Conservation (phyloP, 2,888 invertebrate genomes). For the Colostygia pectinataria region DNA sequence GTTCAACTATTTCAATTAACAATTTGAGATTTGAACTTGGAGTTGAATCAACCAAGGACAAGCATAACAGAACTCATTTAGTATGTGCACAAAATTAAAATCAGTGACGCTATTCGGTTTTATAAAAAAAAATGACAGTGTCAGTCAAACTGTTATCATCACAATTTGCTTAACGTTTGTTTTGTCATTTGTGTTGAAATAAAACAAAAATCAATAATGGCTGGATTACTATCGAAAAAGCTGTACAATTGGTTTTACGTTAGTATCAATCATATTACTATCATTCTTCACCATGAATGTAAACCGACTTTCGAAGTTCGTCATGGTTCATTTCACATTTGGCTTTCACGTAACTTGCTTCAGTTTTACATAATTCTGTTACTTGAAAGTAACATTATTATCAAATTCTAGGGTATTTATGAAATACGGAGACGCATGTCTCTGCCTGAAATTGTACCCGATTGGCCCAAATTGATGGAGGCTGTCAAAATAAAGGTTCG, state of each 20-base stretch:
- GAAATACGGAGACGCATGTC: slow-evolving; percentile 87
- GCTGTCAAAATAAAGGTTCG: slow-evolving; percentile 87
- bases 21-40: slow-evolving; percentile 23
- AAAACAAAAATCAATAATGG: slow-evolving; percentile 43
- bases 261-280: slow-evolving; percentile 41
- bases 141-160: slow-evolving; percentile 19
- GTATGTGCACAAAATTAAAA: slow-evolving; percentile 13
- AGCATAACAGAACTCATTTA: slow-evolving; percentile 30
- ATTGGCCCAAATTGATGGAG: slow-evolving; percentile 89
- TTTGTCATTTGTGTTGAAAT: slow-evolving; percentile 4
- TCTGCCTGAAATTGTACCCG: slow-evolving; percentile 88
- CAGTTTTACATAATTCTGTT: slow-evolving; percentile 35
- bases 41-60: slow-evolving; percentile 32
- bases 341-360: slow-evolving; percentile 44
- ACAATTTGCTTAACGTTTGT: slow-evolving; percentile 13
- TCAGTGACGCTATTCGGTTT: slow-evolving; percentile 8
- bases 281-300: slow-evolving; percentile 26
- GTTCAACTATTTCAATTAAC: slow-evolving; percentile 21
- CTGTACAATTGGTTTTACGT: slow-evolving; percentile 51
- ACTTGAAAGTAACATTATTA: slow-evolving; percentile 58
- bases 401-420: slow-evolving; percentile 86
- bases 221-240: slow-evolving; percentile 57
- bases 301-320: slow-evolving; percentile 23
- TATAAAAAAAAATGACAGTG: slow-evolving; percentile 18
- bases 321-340: slow-evolving; percentile 32